Conservation (phyloP, 2,113 vertebrate species). For the Vidua chalybeata region DNA sequence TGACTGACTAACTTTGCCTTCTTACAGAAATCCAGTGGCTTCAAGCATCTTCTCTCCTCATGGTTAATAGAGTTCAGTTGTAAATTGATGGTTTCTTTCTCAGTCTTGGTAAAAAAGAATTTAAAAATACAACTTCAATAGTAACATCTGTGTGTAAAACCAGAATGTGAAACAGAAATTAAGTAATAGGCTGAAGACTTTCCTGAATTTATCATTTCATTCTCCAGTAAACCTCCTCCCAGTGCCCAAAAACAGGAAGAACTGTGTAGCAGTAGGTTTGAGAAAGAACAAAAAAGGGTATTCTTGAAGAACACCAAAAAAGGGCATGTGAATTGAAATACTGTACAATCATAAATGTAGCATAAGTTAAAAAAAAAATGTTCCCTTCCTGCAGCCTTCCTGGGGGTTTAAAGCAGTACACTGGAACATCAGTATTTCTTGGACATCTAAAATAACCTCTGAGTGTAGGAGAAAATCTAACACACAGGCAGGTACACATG, state of each 20-base stretch:
- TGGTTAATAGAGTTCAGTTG: neutral
- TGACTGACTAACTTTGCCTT: neutral
- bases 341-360: neutral
- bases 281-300: neutral
- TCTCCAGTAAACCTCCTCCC: neutral
- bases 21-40: neutral
- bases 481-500: no score
- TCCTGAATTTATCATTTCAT: neutral
- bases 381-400: neutral
- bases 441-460: neutral
- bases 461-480: neutral
- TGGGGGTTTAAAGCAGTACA: neutral
- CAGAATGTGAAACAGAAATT: neutral
- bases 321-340: neutral
- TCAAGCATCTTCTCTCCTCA: neutral
- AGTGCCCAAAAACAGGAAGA: neutral
- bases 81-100: neutral
- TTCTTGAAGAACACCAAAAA: neutral
- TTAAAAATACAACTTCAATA: constrained; percentile 25
- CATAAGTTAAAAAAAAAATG: neutral
- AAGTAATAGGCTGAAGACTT: neutral
- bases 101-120: constrained; percentile 20
- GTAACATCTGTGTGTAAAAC: constrained; percentile 21
- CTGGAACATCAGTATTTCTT: neutral
- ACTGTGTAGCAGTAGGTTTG: neutral